Conservation (phyloP, 2,888 invertebrate species). For the Halocaridina rubra region DNA sequence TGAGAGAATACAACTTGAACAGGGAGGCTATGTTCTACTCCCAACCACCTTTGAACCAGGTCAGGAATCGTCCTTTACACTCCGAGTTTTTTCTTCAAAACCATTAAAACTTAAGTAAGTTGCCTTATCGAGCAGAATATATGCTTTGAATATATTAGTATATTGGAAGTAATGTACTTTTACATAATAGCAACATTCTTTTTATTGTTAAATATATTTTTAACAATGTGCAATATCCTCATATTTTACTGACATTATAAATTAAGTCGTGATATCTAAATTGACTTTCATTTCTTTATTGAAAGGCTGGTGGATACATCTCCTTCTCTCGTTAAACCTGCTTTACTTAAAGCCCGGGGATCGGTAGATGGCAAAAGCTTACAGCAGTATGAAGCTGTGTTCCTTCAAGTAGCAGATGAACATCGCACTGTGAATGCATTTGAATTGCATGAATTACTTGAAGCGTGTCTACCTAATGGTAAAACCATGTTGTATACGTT, state of each 20-base stretch:
- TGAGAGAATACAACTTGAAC: constrained; percentile 81
- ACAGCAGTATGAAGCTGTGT: constrained; percentile 88
- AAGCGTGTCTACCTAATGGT: constrained; percentile 89
- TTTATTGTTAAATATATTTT: too few species aligned
- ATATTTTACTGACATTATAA: too few species aligned
- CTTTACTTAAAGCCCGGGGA: constrained; percentile 75
- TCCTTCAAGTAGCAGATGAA: constrained; percentile 89
- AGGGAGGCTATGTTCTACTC: constrained; percentile 85
- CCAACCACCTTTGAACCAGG: constrained; percentile 93
- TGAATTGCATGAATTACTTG: constrained; percentile 88
- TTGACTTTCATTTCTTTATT: constrained; percentile 62
- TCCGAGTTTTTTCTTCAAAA: constrained; percentile 68
- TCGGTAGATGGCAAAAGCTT: constrained; percentile 73
- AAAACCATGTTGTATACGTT: too few species aligned
- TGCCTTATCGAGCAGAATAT: too few species aligned
- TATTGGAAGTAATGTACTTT: too few species aligned
- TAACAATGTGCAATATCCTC: too few species aligned
- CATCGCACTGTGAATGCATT: constrained; percentile 90
- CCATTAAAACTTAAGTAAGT: constrained; percentile 62
- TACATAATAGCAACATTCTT: too few species aligned
- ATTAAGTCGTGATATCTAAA: too few species aligned
- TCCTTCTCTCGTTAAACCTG: constrained; percentile 79
- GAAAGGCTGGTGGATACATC: constrained; percentile 73
- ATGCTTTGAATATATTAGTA: too few species aligned
- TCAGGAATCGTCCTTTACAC: constrained; percentile 88